Evolutionary conservation across 37 sponge, comb jelly and placozoan genomes (phyloP).

Genomic region (Dysidea cf. avara): DNA sequence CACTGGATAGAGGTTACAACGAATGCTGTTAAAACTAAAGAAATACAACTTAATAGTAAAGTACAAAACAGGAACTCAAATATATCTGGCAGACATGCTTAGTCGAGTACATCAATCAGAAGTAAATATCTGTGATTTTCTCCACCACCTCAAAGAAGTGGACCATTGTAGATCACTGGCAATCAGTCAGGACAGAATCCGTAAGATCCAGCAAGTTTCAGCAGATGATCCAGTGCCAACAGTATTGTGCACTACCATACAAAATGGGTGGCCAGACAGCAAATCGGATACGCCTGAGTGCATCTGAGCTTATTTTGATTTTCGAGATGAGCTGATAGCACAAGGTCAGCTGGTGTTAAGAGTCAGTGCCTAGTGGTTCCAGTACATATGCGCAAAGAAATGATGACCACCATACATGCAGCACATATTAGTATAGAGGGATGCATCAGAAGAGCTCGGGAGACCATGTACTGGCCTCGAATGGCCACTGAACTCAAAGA

Average conservation of each 20-base stretch:
- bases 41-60: constrained; percentile 31
- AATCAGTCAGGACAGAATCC: background rate
- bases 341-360: too few relatives aligned
- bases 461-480: constrained; percentile 42
- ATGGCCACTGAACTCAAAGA: constrained; percentile 16
- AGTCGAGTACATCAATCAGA: constrained; percentile 19
- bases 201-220: constrained; percentile 8
- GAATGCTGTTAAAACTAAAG: constrained; percentile 41
- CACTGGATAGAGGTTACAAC: constrained; percentile 38
- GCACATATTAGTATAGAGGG: constrained; percentile 23
- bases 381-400: background rate
- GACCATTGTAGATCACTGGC: constrained; percentile 23
- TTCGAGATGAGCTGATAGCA: too few relatives aligned
- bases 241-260: constrained; percentile 6
- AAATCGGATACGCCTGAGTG: constrained; percentile 17
- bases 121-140: constrained; percentile 13
- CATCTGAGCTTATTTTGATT: constrained; percentile 25
- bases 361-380: background rate
- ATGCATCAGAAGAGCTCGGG: constrained; percentile 15
- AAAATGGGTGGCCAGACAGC: constrained; percentile 27
- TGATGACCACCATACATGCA: background rate
- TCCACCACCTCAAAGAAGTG: background rate
- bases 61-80: constrained; percentile 28
- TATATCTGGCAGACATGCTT: constrained; percentile 45
- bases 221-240: constrained; percentile 21